phyloP scores from a whole-genome alignment of 2,888 invertebrate species.

The Cataglyphis albicans region DNA sequence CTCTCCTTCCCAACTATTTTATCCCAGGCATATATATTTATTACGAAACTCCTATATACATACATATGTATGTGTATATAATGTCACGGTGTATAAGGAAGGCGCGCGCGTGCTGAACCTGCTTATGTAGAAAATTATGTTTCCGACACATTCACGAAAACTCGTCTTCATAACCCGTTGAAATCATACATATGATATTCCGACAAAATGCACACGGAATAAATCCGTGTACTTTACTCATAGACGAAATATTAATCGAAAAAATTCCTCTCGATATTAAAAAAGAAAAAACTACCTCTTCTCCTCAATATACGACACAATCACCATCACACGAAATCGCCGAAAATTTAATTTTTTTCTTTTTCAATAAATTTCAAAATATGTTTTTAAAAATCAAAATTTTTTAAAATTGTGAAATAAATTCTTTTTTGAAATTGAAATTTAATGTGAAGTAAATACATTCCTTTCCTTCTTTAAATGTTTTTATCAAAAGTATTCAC shows the following conservation, averaged over 20 bases:
- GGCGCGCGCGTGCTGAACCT: constrained; percentile 12
- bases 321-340: neutral
- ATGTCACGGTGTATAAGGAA: constrained; percentile 40
- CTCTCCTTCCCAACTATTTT: constrained; percentile 81
- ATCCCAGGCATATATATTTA: constrained; percentile 83
- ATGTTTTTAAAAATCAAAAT: neutral
- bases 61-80: constrained; percentile 26
- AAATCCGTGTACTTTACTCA: neutral
- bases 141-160: constrained; percentile 20
- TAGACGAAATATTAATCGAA: neutral
- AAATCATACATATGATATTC: constrained; percentile 6
- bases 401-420: neutral
- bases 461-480: neutral
- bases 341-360: neutral
- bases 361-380: neutral
- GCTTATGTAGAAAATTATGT: constrained; percentile 34
- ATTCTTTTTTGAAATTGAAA: neutral
- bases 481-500: neutral
- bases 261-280: neutral
- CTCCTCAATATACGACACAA: too few relatives aligned
- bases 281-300: neutral
- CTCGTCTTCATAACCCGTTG: neutral
- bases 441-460: neutral
- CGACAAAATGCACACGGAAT: neutral
- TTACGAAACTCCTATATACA: constrained; percentile 79